These are phyloP conservation scores for Trematocara unimaculatum DNA, from an alignment of 2,113 vertebrate species.

Conservation along the genomic window DNA sequence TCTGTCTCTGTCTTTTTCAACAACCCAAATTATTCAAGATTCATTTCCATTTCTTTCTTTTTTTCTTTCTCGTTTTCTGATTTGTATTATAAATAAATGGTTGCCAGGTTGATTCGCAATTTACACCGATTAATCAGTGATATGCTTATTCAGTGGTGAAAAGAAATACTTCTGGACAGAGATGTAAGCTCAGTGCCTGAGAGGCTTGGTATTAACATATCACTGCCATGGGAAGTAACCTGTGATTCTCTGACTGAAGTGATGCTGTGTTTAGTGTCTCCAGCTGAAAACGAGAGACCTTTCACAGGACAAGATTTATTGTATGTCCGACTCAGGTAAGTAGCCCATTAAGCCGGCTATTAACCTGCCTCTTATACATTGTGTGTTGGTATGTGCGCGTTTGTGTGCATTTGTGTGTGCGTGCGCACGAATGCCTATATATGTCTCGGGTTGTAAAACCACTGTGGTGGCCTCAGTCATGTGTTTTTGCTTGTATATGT, in stretches of 20 bases:
- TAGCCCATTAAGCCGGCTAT: slow-evolving; percentile 42
- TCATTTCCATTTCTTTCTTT: neutral
- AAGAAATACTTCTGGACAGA: neutral
- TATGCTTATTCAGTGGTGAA: neutral
- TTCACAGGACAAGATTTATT: slow-evolving; percentile 32
- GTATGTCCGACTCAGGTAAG: slow-evolving; percentile 34
- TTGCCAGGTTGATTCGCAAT: neutral
- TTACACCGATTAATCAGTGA: neutral
- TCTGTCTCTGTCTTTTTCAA: neutral
- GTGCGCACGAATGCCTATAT: neutral
- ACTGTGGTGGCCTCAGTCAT: slow-evolving; percentile 30
- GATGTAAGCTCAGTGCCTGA: neutral
- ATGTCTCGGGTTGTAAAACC: slow-evolving; percentile 20
- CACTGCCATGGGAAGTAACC: neutral
- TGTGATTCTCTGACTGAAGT: neutral
- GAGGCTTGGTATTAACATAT: neutral
- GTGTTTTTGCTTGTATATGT: slow-evolving; percentile 37
- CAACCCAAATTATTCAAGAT: neutral
- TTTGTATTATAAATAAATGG: no score
- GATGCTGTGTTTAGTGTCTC: neutral
- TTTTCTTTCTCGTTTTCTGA: neutral
- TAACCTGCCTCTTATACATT: neutral
- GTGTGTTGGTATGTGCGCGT: neutral
- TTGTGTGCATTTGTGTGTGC: neutral
- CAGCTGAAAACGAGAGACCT: slow-evolving; percentile 7